A percentile compares a stretch with the other conserved stretches of the same genome.
Evolutionary conservation across 1,140 invertebrate species (phyloP).

Genomic region (Diorhabda sublineata): DNA sequence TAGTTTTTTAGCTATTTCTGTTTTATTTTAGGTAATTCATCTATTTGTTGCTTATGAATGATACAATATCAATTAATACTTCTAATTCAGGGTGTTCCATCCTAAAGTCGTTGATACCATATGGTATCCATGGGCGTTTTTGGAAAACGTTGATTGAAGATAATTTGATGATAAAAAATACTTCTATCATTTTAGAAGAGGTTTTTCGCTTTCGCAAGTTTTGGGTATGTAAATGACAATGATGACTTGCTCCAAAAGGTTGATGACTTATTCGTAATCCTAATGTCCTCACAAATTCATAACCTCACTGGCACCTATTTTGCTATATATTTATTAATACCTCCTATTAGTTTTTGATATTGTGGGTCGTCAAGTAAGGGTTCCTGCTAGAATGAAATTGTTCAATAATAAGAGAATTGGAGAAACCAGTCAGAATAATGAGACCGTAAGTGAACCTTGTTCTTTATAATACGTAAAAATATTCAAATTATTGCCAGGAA

Average conservation of each 20-base stretch:
- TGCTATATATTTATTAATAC: conserved; percentile 4
- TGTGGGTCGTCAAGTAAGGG: conserved; percentile 7
- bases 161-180: no score
- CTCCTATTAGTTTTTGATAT: background rate
- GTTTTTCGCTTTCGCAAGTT: no score
- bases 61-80: no score
- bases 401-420: conserved; percentile 7
- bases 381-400: background rate
- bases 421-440: conserved; percentile 10
- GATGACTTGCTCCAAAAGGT: no score
- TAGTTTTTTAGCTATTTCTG: background rate
- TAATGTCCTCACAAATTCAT: background rate
- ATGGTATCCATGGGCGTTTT: no score
- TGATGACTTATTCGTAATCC: no score
- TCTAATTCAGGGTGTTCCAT: no score
- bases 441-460: conserved; percentile 6
- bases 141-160: no score
- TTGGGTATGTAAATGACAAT: no score
- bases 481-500: background rate
- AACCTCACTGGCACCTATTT: conserved; percentile 7
- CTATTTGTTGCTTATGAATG: no score
- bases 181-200: no score
- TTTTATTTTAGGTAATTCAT: background rate
- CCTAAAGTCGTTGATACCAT: no score
- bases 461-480: conserved; percentile 4